phyloP scores from a whole-genome alignment of 2,113 vertebrate species.

The Sciurus niger region DNA sequence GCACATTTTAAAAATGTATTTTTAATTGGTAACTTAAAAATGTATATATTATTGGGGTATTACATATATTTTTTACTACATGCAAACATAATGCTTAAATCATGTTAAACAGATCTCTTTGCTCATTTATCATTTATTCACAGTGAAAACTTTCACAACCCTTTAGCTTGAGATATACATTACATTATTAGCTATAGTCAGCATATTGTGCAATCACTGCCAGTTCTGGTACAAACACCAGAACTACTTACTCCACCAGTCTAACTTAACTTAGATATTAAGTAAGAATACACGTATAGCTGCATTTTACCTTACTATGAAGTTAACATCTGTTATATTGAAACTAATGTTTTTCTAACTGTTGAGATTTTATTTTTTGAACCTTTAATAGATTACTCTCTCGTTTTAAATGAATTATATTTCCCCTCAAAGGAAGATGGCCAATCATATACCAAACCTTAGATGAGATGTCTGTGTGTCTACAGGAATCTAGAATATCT shows the following conservation, averaged over 20 bases:
- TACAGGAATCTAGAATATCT: neutral
- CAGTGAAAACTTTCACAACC: neutral
- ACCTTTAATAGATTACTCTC: neutral
- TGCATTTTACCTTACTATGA: neutral
- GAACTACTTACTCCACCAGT: neutral
- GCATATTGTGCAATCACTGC: neutral
- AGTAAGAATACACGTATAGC: neutral
- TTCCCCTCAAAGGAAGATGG: rapidly evolving
- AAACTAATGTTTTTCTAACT: neutral
- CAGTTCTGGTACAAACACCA: too few species aligned
- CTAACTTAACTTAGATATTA: neutral
- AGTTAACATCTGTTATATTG: neutral
- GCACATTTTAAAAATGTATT: neutral
- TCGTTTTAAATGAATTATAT: neutral
- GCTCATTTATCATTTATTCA: neutral
- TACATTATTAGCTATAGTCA: too few species aligned
- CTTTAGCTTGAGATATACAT: neutral
- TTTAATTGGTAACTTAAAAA: neutral
- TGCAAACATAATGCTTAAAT: neutral
- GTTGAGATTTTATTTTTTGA: neutral
- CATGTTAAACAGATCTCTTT: neutral
- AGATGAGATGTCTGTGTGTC: neutral
- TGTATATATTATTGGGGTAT: neutral
- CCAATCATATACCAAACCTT: rapidly evolving
- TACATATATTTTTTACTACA: neutral